These are phyloP conservation scores for Epinotia ramella DNA, from an alignment of 2,888 invertebrate species.

Conservation along the genomic window DNA sequence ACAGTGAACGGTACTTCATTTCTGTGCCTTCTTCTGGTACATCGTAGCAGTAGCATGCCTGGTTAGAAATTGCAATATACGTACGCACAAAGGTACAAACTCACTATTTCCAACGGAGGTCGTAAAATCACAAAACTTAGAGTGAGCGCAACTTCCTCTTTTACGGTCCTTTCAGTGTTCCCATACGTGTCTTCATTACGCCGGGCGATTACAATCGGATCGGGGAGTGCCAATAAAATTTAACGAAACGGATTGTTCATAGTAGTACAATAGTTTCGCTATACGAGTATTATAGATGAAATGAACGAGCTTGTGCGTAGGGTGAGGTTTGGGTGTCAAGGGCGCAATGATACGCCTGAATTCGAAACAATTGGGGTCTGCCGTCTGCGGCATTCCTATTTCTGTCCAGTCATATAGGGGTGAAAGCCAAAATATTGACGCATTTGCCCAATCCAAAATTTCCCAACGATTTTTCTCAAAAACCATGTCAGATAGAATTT, in stretches of 20 bases:
- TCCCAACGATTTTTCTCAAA: too few relatives aligned
- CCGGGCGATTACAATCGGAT: neutral
- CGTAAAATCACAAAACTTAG: neutral
- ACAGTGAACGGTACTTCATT: neutral
- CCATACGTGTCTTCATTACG: neutral
- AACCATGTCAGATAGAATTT: too few relatives aligned
- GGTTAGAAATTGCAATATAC: neutral
- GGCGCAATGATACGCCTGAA: slow-evolving; percentile 26
- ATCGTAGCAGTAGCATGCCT: neutral
- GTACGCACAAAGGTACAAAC: neutral
- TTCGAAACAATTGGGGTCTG: slow-evolving; percentile 27
- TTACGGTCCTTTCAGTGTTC: neutral
- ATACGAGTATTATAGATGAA: slow-evolving; percentile 8
- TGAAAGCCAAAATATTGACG: too few relatives aligned
- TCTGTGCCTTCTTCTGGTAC: neutral
- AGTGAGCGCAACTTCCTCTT: neutral
- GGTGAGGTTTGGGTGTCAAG: slow-evolving; percentile 22
- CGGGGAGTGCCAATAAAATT: neutral
- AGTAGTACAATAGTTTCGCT: slow-evolving; percentile 1
- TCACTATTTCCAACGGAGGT: neutral
- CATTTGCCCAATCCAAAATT: too few relatives aligned
- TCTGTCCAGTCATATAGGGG: slow-evolving; percentile 30
- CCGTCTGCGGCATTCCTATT: slow-evolving; percentile 30
- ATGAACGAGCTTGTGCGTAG: neutral
- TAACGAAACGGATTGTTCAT: neutral